phyloP scores from a whole-genome alignment of 2,113 vertebrate genomes.

The Tupaia chinensis region DNA sequence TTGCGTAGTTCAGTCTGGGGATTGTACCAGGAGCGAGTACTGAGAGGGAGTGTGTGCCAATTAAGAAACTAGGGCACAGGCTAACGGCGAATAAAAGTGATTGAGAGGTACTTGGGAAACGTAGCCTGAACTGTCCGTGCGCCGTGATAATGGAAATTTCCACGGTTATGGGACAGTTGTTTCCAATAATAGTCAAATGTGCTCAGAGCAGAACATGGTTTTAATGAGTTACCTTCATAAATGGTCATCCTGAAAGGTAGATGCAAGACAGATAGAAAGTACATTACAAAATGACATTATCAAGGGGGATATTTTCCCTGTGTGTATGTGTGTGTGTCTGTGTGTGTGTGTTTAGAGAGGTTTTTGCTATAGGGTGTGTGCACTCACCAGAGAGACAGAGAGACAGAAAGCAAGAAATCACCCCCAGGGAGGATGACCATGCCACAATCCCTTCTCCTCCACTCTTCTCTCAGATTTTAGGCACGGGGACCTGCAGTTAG shows the following conservation, averaged over 20 bases:
- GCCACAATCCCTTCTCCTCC: too few species aligned
- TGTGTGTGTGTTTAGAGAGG: too few species aligned
- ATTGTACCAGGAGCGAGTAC: not conserved
- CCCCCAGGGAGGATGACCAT: too few species aligned
- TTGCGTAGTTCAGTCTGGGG: not conserved
- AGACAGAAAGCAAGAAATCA: too few species aligned
- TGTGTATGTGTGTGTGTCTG: too few species aligned
- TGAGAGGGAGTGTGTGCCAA: not conserved
- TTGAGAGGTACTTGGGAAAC: not conserved
- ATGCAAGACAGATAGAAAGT: accelerated
- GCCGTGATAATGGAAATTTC: accelerated
- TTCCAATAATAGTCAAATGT: not conserved
- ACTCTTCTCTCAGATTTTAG: too few species aligned
- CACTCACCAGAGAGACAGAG: too few species aligned
- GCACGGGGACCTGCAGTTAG: too few species aligned
- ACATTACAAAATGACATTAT: too few species aligned
- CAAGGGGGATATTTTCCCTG: too few species aligned
- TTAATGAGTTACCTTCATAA: not conserved
- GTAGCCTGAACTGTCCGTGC: accelerated
- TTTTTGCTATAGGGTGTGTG: too few species aligned
- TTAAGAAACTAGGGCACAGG: not conserved
- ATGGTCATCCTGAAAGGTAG: accelerated
- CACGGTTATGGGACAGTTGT: not conserved
- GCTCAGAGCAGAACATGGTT: accelerated
- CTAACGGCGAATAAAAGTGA: constrained; percentile 1